These are phyloP conservation scores for Girardia tigrina DNA, from an alignment of 2,888 invertebrate genomes.

Conservation along the genomic window DNA sequence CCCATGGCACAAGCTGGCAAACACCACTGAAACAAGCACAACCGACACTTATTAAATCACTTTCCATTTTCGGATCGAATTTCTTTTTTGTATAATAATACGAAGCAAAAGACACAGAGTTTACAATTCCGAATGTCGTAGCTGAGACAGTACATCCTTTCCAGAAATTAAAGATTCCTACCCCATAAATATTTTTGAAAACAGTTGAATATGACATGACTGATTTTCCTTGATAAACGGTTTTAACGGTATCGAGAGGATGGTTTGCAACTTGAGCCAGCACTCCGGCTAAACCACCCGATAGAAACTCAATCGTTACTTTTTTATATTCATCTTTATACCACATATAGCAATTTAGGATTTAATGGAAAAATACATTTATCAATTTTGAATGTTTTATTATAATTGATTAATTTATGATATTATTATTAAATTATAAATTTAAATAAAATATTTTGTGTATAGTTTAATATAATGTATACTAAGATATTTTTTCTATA, in stretches of 20 bases:
- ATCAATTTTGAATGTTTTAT: too few relatives aligned
- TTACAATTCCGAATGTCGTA: background rate
- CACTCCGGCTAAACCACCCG: background rate
- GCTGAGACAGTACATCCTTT: background rate
- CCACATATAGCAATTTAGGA: too few relatives aligned
- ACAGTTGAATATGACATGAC: background rate
- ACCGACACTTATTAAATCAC: background rate
- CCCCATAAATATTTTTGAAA: background rate
- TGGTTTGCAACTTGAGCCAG: background rate
- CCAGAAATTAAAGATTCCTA: background rate
- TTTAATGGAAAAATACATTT: too few relatives aligned
- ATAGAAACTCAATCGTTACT: background rate
- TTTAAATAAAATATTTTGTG: too few relatives aligned
- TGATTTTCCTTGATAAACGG: background rate
- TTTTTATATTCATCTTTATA: background rate
- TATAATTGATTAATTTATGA: too few relatives aligned
- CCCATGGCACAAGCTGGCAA: background rate
- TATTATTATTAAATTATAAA: too few relatives aligned
- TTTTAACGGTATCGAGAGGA: background rate
- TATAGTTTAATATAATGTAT: too few relatives aligned
- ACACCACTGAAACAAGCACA: background rate
- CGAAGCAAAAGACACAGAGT: background rate
- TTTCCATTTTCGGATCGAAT: background rate
- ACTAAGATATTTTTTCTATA: too few relatives aligned
- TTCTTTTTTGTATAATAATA: background rate